Evolutionary conservation across 2,113 vertebrate genomes (phyloP), one percentile per base, ranked within the genome.

Genomic region (Cepphus grylle): DNA sequence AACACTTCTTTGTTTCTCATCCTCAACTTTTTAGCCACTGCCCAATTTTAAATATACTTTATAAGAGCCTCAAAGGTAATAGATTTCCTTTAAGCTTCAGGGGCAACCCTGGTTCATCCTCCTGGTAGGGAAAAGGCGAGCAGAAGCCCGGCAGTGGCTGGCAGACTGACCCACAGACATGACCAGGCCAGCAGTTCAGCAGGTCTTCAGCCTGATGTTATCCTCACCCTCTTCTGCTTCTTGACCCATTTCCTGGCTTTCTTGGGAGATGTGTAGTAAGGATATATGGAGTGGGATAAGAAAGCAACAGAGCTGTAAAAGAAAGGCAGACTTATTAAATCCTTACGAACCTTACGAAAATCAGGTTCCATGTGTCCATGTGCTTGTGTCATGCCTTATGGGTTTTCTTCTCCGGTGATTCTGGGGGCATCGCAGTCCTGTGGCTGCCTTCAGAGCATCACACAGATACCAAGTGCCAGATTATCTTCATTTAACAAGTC

Each of bases 361-460:
- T 22, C 52, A 42, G 11, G 9, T 36, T 83, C 34, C 20, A 29
- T 6, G 8, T 50, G 15, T 55, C 63, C 23, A 19, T 25, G 29
- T 12, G 42, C 40, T 43, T 49, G 12, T 29, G 25, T 59, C 47
- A 79, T 40, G 78, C 40, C 14, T 86, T 47, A 27, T 0, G 0
- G 14, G 34, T 34, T 53, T 45, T 56, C 30, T 88, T 34, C 69
- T 76, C 18, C 12, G 36, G 62, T 49, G 32, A 47, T 47, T 3
- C 0, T 0, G 8, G 6, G 7, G 10, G 25, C 81, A 81, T 14
- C 0, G 0, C 43, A 70, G 36, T 40, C 34, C 65, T 19, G 10
- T 15, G n/a, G 14, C 21, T 45, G 8, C 19, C 34, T n/a, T 73
- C 18, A 40, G 12, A 7, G 10, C 23, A 61, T 20, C 45, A 61